Evolutionary conservation across 2,113 vertebrate species (phyloP), one percentile per base, ranked within the genome.

Genomic region (Thunnus maccoyii): DNA sequence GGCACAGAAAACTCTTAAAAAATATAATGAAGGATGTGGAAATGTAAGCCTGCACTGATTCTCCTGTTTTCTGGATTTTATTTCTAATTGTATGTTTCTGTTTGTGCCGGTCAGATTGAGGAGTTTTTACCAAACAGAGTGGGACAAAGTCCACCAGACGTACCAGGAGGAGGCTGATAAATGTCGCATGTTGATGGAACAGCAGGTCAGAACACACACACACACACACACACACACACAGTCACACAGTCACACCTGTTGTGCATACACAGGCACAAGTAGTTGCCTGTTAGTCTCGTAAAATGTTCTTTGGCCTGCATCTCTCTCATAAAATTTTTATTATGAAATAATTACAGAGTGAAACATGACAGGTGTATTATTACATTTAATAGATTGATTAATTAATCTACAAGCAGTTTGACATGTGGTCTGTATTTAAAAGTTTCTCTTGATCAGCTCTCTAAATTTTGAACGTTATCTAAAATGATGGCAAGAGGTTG

Each of bases 141-240:
- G 96, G 88, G 96, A 99, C 82, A 98, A 97, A 84, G 95, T 97
- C 16, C 97, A 97, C 90, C 96, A 93, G 77, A 95, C 94, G 48
- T 99, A 98, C 83, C 96, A 98, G 68, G 95, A 97, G 75, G 97
- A 99, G 92, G 97, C 97, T 0, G 96, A 98, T 73, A 96, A 95
- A 64, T 98, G 95, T 52, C 96, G 97, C 72, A 83, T 81, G 0
- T 94, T 97, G 2, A 93, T 97, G 91, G 96, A 98, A 55, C 95
- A 97, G 76, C 97, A 99, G 97, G 98, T 99, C 41, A 55, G 94
- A 62, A 13, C 51, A 10, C 14, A 18, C 3, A 22, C 50, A 22
- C 41, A 30, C 64, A 68, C 32, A n/a, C 48, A 67, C 62, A 54
- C 51, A 52, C 52, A 66, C 60, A 71, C 68, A 57, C 50, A 46